phyloP scores from a whole-genome alignment of 1,140 invertebrate species.

The Parapsyche elsis region DNA sequence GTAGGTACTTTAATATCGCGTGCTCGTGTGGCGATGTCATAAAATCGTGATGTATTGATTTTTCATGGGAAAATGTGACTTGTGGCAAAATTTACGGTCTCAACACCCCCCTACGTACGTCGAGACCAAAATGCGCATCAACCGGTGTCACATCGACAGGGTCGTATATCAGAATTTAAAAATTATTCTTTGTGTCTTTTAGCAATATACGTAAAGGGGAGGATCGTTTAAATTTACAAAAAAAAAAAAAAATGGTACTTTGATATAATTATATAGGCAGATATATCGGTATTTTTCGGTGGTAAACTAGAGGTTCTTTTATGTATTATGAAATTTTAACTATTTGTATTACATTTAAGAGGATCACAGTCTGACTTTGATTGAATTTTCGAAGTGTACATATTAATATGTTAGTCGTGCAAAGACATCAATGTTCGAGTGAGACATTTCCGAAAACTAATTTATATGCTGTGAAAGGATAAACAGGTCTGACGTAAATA shows the following conservation, averaged over 20 bases:
- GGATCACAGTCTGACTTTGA: no score
- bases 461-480: not conserved
- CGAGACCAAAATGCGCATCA: not conserved
- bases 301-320: no score
- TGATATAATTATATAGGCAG: no score
- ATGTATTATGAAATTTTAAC: no score
- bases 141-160: slow-evolving; percentile 10
- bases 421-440: not conserved
- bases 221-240: no score
- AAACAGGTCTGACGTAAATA: not conserved
- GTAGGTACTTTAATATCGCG: slow-evolving; percentile 29
- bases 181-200: no score
- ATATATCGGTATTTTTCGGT: no score
- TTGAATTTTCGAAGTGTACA: no score
- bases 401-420: not conserved
- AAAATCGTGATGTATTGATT: slow-evolving; percentile 47
- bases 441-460: not conserved
- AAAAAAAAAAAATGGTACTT: no score
- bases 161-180: not conserved
- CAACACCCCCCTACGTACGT: slow-evolving; percentile 21
- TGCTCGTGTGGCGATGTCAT: slow-evolving; percentile 37
- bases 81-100: slow-evolving; percentile 38
- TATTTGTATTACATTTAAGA: no score
- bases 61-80: slow-evolving; percentile 45
- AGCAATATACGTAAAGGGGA: no score